Evolutionary conservation across 2,797 vertebrate species (phyloP).

Genomic region (Schizothorax lantsangensis): DNA sequence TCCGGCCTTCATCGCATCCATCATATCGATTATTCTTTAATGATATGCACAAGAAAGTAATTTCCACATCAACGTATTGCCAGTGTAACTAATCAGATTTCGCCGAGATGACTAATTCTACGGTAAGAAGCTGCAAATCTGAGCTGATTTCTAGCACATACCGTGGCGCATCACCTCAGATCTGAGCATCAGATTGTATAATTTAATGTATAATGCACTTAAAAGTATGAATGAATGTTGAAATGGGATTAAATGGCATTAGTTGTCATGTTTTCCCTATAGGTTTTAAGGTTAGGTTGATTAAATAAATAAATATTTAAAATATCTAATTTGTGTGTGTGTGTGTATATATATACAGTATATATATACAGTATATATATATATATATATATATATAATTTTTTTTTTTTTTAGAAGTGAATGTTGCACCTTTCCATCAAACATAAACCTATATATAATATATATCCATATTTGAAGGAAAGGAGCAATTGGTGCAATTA

Average conservation of each 20-base stretch:
- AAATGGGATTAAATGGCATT: neutral
- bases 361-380: too few relatives aligned
- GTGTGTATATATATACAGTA: too few relatives aligned
- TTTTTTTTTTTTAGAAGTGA: too few relatives aligned
- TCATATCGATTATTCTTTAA: slow-evolving; percentile 89
- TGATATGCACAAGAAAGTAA: slow-evolving; percentile 89
- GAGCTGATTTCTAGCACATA: neutral
- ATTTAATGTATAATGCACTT: neutral
- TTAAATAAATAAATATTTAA: too few relatives aligned
- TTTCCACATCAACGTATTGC: slow-evolving; percentile 85
- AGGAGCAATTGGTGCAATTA: too few relatives aligned
- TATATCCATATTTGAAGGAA: too few relatives aligned
- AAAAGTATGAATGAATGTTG: neutral
- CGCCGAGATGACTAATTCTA: slow-evolving; percentile 62
- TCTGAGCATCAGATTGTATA: slow-evolving; percentile 68
- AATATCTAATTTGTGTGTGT: too few relatives aligned
- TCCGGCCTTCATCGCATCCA: slow-evolving; percentile 75
- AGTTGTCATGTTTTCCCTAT: neutral
- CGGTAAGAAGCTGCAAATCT: slow-evolving; percentile 65
- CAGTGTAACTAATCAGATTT: slow-evolving; percentile 87
- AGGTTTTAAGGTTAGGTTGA: neutral
- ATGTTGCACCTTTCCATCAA: too few relatives aligned
- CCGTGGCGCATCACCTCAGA: slow-evolving; percentile 14
- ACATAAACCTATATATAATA: too few relatives aligned
- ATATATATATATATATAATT: too few relatives aligned